A percentile compares a stretch with the other conserved stretches of the same genome.
Evolutionary conservation across 2,113 vertebrate genomes (phyloP).

Genomic region (Acrocephalus kingi): DNA sequence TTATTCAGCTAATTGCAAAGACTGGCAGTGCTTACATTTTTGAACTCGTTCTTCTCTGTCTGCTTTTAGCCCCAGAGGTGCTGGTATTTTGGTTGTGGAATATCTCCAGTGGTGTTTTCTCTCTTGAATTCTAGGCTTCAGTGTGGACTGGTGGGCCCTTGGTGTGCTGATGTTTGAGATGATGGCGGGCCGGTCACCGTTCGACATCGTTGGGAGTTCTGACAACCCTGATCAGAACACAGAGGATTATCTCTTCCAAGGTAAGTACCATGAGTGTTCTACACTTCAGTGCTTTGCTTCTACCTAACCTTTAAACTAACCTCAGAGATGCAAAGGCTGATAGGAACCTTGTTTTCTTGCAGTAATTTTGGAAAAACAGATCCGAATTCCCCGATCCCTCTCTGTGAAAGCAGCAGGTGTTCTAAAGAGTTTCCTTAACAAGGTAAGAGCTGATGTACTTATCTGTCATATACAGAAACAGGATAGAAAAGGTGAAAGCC

Average conservation of each 20-base stretch:
- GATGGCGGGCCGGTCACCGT: slow-evolving; percentile 97
- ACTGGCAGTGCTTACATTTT: neutral
- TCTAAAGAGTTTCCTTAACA: slow-evolving; percentile 98
- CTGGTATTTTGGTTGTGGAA: neutral
- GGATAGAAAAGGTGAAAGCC: neutral
- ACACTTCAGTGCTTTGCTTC: neutral
- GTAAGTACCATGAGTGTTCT: slow-evolving; percentile 56
- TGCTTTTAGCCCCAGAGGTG: neutral
- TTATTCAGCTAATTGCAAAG: neutral
- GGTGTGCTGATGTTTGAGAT: slow-evolving; percentile 99
- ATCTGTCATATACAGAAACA: neutral
- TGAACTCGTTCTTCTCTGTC: neutral
- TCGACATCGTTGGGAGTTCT: slow-evolving; percentile 97
- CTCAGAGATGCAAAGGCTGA: neutral
- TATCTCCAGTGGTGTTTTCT: neutral
- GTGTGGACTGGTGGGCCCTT: slow-evolving; percentile 98
- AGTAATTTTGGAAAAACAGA: slow-evolving; percentile 99
- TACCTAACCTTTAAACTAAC: neutral
- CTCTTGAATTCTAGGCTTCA: slow-evolving; percentile 82
- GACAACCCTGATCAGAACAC: slow-evolving; percentile 99
- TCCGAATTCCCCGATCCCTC: slow-evolving; percentile 94
- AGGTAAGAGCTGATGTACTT: slow-evolving; percentile 76
- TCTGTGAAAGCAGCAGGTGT: slow-evolving; percentile 99
- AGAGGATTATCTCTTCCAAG: slow-evolving; percentile 99
- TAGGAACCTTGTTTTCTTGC: slow-evolving; percentile 28